A percentile compares a stretch with the other conserved stretches of the same genome.
phyloP scores from a whole-genome alignment of 2,113 vertebrate species.

The human (Homo sapiens) region DNA sequence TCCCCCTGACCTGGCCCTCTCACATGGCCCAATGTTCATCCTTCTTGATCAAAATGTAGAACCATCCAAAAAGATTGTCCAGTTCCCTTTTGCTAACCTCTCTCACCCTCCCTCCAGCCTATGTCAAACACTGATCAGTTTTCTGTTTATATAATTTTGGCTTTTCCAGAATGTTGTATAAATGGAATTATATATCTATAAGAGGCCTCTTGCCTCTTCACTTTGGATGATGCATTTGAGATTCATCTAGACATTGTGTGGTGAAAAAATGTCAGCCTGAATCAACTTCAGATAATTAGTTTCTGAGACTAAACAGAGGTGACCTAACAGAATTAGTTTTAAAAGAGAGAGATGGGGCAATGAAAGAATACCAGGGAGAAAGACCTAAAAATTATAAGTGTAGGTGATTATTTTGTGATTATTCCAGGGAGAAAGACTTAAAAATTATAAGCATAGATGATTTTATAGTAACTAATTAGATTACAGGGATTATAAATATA shows the following conservation, averaged over 20 bases:
- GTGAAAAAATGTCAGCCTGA: neutral
- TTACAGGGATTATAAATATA: neutral
- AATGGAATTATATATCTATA: neutral
- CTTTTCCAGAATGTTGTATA: neutral
- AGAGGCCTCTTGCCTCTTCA: neutral
- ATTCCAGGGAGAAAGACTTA: neutral
- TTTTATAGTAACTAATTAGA: neutral
- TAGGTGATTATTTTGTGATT: neutral
- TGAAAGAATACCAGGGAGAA: neutral
- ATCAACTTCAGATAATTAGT: neutral
- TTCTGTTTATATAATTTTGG: neutral
- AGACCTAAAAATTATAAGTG: neutral
- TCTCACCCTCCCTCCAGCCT: neutral
- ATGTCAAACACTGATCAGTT: neutral
- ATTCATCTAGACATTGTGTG: neutral
- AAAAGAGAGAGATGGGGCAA: neutral
- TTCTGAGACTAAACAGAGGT: neutral
- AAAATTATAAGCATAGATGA: neutral
- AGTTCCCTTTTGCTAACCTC: neutral
- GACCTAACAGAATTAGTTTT: neutral
- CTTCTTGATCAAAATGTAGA: neutral
- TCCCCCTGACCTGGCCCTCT: neutral
- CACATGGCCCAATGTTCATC: neutral
- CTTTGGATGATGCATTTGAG: neutral
- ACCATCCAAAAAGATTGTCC: neutral